phyloP scores from a whole-genome alignment of 2,113 vertebrate species.

The Alligator mississippiensis region DNA sequence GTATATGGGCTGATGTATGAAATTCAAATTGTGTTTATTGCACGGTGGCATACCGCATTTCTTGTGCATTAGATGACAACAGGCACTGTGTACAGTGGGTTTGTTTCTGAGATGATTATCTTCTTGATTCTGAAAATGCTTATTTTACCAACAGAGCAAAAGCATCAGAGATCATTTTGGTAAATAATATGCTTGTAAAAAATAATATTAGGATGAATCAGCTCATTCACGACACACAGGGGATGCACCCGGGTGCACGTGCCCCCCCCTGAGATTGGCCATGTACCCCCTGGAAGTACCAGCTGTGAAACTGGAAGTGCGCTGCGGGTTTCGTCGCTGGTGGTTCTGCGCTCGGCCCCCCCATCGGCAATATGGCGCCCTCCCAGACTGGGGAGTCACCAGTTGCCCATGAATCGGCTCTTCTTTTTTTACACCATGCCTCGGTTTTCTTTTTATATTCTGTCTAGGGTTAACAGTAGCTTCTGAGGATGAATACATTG shows the following conservation, averaged over 20 bases:
- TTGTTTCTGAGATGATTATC: slow-evolving; percentile 62
- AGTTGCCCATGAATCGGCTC: neutral
- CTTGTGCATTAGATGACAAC: slow-evolving; percentile 44
- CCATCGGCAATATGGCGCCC: too few relatives aligned
- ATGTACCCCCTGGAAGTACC: too few relatives aligned
- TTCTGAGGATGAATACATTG: slow-evolving; percentile 16
- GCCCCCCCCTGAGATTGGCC: too few relatives aligned
- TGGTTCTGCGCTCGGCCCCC: too few relatives aligned
- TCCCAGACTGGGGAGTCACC: too few relatives aligned
- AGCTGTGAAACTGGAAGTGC: too few relatives aligned
- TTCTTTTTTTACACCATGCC: neutral
- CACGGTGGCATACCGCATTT: neutral
- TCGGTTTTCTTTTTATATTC: slow-evolving; percentile 19
- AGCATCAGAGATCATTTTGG: slow-evolving; percentile 56
- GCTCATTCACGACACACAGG: too few relatives aligned
- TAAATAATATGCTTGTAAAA: slow-evolving; percentile 35
- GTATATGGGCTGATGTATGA: slow-evolving; percentile 42
- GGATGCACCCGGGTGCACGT: too few relatives aligned
- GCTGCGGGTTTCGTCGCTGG: too few relatives aligned
- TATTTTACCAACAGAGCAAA: slow-evolving; percentile 63
- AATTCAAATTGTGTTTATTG: slow-evolving; percentile 65
- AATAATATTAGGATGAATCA: slow-evolving; percentile 16
- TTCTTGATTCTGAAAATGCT: slow-evolving; percentile 51
- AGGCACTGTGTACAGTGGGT: neutral
- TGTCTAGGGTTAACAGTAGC: neutral